A percentile compares a stretch with the other conserved stretches of the same genome.
Conservation (phyloP, 2,888 invertebrate genomes). For the Beris morrisii region DNA sequence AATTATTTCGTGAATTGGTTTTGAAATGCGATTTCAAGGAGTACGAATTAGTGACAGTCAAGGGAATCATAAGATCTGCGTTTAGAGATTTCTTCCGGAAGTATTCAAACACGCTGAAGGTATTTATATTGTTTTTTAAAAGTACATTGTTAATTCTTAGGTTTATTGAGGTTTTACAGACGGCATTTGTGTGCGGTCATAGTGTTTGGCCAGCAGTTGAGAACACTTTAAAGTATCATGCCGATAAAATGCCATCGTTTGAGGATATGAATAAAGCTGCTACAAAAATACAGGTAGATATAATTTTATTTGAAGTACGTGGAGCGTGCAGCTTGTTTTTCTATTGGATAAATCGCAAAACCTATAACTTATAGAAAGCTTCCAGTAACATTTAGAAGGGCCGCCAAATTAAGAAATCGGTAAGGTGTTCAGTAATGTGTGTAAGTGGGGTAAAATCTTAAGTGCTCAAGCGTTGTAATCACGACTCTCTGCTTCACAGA, state of each 20-base stretch:
- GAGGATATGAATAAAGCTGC: conserved; percentile 43
- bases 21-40: conserved; percentile 48
- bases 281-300: conserved; percentile 44
- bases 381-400: too few relatives aligned
- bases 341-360: too few relatives aligned
- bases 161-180: not conserved
- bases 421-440: too few relatives aligned
- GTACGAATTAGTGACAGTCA: conserved; percentile 47
- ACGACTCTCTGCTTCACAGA: too few relatives aligned
- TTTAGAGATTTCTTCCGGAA: conserved; percentile 51
- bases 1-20: conserved; percentile 50
- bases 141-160: too few relatives aligned
- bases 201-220: not conserved
- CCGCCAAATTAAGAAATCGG: too few relatives aligned
- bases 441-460: too few relatives aligned
- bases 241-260: conserved; percentile 1
- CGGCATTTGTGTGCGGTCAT: not conserved
- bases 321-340: not conserved
- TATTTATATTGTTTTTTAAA: conserved; percentile 25
- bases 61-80: conserved; percentile 49
- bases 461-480: too few relatives aligned
- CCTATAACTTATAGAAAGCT: too few relatives aligned
- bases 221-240: not conserved
- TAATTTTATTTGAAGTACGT: not conserved
- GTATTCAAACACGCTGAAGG: conserved; percentile 48